phyloP scores from a whole-genome alignment of 2,888 invertebrate species.

The Rambutsinella grinnellia region DNA sequence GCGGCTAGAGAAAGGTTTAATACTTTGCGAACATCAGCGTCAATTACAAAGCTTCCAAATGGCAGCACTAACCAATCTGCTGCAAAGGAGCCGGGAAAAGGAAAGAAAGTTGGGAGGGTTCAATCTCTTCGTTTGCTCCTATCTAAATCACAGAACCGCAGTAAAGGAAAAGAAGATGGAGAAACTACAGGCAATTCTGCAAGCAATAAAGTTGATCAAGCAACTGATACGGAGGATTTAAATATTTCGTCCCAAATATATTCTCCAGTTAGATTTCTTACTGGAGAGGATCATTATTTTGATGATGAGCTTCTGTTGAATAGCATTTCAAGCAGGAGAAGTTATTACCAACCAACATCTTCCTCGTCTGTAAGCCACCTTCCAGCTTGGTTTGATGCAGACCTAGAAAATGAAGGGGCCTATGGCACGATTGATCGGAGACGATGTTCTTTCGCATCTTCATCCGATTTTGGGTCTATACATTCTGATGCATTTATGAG shows the following conservation, averaged over 20 bases:
- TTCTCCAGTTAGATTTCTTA: not conserved
- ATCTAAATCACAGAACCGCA: conserved; percentile 65
- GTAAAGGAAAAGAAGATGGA: conserved; percentile 58
- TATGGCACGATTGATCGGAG: not conserved
- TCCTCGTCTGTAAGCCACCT: not conserved
- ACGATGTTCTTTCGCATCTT: not conserved
- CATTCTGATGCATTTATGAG: conserved; percentile 4
- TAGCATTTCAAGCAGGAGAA: not conserved
- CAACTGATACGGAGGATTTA: conserved; percentile 61
- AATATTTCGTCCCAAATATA: not conserved
- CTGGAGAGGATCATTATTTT: not conserved
- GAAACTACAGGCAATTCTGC: not conserved
- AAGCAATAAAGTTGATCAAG: conserved; percentile 52
- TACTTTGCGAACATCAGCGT: not conserved
- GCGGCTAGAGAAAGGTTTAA: conserved; percentile 36
- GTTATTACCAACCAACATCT: not conserved
- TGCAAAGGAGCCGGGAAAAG: not conserved
- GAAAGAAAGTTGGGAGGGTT: conserved; percentile 70
- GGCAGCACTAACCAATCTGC: not conserved
- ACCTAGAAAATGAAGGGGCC: not conserved
- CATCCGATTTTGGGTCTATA: not conserved
- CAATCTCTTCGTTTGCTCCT: conserved; percentile 73
- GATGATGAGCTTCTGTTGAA: not conserved
- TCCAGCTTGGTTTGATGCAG: not conserved
- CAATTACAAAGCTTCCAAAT: conserved; percentile 7